Percentiles rank a stretch among this genome's conserved stretches.
Evolutionary conservation across 2,888 invertebrate species (phyloP).

Genomic region (Alcis repandata): DNA sequence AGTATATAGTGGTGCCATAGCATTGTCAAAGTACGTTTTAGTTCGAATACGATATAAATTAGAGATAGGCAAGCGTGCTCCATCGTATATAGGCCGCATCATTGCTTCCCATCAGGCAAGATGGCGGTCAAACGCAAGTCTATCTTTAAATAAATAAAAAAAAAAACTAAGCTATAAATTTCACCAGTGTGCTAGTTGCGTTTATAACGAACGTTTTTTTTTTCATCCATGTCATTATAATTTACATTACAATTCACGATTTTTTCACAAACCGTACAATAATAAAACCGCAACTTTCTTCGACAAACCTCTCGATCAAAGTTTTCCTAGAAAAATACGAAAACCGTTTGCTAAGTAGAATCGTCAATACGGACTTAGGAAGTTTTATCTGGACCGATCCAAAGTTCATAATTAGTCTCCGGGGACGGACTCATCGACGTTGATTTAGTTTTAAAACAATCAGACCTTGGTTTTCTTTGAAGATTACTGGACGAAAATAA

Average conservation of each 20-base stretch:
- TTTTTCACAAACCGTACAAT: not conserved
- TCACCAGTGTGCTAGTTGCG: no score
- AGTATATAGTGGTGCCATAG: no score
- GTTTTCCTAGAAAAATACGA: constrained; percentile 36
- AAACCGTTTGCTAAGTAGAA: constrained; percentile 49
- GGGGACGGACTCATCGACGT: constrained; percentile 50
- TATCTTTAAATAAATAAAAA: no score
- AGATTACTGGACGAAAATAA: not conserved
- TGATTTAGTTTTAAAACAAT: constrained; percentile 33
- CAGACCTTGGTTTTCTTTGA: constrained; percentile 39
- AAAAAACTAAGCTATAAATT: no score
- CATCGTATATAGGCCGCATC: no score
- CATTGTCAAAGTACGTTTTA: no score
- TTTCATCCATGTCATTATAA: no score
- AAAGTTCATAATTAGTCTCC: constrained; percentile 57
- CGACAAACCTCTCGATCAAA: constrained; percentile 22
- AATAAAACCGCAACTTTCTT: not conserved
- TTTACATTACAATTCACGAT: not conserved
- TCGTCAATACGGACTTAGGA: constrained; percentile 54
- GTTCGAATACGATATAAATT: no score
- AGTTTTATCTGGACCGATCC: constrained; percentile 60
- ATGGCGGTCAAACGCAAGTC: no score
- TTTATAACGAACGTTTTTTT: no score
- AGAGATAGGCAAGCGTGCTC: no score
- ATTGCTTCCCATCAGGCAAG: no score